Base-by-base conservation (phyloP, 2,797 vertebrate species). In the Hipposideros larvatus region DNA sequence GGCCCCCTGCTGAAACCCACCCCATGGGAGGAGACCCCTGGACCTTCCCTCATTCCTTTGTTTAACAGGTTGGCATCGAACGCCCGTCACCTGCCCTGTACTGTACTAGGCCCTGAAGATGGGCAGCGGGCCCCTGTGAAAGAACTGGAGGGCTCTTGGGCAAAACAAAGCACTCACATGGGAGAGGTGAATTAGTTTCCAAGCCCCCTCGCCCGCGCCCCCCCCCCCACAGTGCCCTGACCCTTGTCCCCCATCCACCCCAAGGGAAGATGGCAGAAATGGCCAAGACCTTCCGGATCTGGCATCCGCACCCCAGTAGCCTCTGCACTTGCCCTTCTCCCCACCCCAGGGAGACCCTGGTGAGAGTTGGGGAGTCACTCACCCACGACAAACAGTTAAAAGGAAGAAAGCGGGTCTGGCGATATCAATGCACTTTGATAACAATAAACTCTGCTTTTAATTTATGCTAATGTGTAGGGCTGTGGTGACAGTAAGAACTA, bases 391-490 rank as follows among this genome's bases (percentile, higher is more conserved):
- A 99, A 98, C 98, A 98, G 98, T 98, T 99, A 98, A 99, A 98
- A 98, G 97, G 97, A 98, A 98, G 98, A 98, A 99, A 99, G 98
- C 97, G 89, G 96, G 98, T 97, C 98, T 98, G 98, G 98, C 98
- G 98, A 98, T 99, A 99, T 99, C 98, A 98, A 98, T 98, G 98
- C 98, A 98, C 98, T 99, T 98, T 98, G 98, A 98, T 99, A 99
- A 99, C 98, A 99, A 99, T 99, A 99, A 99, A 99, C 98, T 98
- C 98, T 90, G 98, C 98, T 99, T 99, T 99, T 99, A 99, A 99
- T 99, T 99, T 99, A 99, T 99, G 99, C 98, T 99, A 99, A 99
- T 99, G 98, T 99, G 98, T 98, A 98, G 98, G 99, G 99, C 98
- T 98, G 98, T 99, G 98, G 98, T 98, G 98, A 99, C 98, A 99